Base-by-base conservation (phyloP, 1,140 invertebrate species). In the Palaemon carinicauda region DNA sequence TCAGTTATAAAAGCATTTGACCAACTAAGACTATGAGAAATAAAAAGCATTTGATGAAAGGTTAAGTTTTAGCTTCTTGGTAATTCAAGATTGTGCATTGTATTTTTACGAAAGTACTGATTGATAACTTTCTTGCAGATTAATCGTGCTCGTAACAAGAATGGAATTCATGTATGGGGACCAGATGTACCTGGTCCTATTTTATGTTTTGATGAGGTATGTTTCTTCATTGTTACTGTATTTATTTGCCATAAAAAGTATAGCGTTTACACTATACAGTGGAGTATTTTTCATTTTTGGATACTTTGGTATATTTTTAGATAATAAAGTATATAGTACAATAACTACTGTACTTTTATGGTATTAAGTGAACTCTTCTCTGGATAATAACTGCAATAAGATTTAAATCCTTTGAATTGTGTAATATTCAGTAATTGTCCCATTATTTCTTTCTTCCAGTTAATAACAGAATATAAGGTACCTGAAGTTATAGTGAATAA, bases 401-500 rank as follows among this genome's bases (percentile, higher is more conserved):
- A 10, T 33, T 3, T 31, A 1, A 31, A 17, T 14, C 19, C n/a
- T 75, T n/a, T 14, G 15, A 17, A 53, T 21, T 21, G 73, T 29
- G 7, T 21, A 27, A 50, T 27, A 51, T 14, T 15, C 41, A 14
- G 2, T 53, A 7, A 82, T 17, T 33, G 21, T n/a, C 21, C 65
- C 69, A 33, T n/a, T n/a, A 52, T 27, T 29, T 56, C 17, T 31
- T 31, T 80, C 31, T 33, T 60, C 10, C 93, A 95, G 82, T 91
- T 98, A 31, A 89, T 90, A 3, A 85, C 89, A 9, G 88, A 90
- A 4, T 95, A 94, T 90, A 91, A 93, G 84, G 91, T 97, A 17
- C 90, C 92, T 12, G 89, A 93, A 50, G 92, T 93, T 74, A 90
- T 99, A 0, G 91, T 96, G 17, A 91, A 95, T 54, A 98, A 97